Percentiles rank a stretch among this genome's conserved stretches.
These are phyloP conservation scores for Ictidomys tridecemlineatus DNA, from an alignment of 2,113 vertebrate species.

Conservation along the genomic window DNA sequence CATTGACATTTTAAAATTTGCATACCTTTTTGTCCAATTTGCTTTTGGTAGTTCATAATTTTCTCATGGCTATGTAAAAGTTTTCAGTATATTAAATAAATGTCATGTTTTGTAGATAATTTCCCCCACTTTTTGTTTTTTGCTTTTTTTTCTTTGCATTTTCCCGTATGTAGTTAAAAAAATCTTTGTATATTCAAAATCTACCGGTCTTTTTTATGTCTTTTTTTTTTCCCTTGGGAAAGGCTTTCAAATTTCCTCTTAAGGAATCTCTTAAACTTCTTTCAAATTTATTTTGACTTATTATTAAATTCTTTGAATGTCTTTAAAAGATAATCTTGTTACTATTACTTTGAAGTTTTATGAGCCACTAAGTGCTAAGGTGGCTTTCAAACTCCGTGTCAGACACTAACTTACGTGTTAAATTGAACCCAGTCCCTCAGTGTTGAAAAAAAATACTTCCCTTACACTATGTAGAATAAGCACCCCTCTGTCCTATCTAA, in stretches of 20 bases:
- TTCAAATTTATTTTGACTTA: background rate
- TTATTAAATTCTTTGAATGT: conserved; percentile 8
- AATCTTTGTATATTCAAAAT: background rate
- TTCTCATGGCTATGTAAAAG: background rate
- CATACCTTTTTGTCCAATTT: background rate
- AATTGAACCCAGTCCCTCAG: background rate
- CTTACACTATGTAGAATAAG: background rate
- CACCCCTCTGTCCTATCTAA: background rate
- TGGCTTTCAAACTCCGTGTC: background rate
- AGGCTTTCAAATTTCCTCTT: background rate
- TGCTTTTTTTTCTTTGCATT: background rate
- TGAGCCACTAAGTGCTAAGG: background rate
- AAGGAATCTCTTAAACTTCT: no score
- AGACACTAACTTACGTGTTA: background rate
- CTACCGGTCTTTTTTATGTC: background rate
- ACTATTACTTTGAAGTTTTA: background rate
- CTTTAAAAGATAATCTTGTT: background rate
- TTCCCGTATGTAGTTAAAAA: background rate
- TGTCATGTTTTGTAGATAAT: background rate
- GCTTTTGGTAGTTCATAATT: background rate
- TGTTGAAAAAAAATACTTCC: background rate
- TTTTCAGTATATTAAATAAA: background rate
- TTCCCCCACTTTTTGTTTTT: background rate
- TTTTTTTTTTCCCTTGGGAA: no score
- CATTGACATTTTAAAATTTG: background rate